Evolutionary conservation across 2,113 vertebrate species (phyloP).

Genomic region (Megaceryle torquata): DNA sequence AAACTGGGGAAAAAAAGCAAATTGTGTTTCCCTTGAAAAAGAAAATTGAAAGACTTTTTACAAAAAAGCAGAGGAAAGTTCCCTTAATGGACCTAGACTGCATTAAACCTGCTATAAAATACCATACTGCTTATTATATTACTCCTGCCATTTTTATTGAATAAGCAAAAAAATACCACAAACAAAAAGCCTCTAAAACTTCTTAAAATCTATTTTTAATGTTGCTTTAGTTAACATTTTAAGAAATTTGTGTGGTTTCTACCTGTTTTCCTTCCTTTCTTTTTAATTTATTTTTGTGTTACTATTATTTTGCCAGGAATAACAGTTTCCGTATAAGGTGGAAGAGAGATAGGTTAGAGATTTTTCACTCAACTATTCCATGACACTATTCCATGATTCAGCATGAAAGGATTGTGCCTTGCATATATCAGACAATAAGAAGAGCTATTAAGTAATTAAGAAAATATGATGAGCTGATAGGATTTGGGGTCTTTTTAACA

Average conservation of each 20-base stretch:
- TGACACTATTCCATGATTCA: background rate
- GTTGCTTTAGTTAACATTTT: background rate
- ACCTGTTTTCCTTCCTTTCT: background rate
- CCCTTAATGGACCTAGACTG: background rate
- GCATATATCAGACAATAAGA: background rate
- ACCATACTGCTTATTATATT: background rate
- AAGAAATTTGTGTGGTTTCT: background rate
- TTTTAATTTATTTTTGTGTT: background rate
- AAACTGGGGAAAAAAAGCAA: background rate
- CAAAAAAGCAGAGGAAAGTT: background rate
- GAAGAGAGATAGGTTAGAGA: background rate
- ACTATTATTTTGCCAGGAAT: background rate
- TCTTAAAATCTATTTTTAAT: conserved; percentile 28
- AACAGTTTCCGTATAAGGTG: background rate
- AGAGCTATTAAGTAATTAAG: background rate
- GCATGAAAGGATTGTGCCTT: background rate
- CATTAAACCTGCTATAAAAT: conserved; percentile 20
- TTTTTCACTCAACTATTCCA: background rate
- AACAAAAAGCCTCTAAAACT: background rate
- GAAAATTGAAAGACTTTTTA: background rate
- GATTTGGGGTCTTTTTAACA: background rate
- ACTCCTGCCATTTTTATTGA: conserved; percentile 10
- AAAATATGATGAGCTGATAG: background rate
- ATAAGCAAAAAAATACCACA: background rate
- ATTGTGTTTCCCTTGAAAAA: background rate